Percentiles rank a stretch among this genome's conserved stretches.
These are phyloP conservation scores for Ispidina lecontei DNA, from an alignment of 2,797 vertebrate species.

Conservation along the genomic window DNA sequence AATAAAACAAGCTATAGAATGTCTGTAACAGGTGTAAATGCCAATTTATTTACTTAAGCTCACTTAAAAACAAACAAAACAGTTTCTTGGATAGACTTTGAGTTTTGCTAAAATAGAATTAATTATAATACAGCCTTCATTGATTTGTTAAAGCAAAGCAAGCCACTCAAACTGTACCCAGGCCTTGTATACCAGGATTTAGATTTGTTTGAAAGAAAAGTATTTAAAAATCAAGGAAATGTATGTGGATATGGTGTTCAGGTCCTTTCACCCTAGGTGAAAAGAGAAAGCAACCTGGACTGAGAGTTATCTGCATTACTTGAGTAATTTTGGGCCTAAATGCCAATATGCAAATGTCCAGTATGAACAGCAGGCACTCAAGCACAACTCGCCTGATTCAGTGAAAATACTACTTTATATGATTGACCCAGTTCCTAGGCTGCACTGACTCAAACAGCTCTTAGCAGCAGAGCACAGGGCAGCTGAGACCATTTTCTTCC, in stretches of 20 bases:
- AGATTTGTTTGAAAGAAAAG: not conserved
- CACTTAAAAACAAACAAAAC: not conserved
- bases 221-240: not conserved
- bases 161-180: not conserved
- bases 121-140: not conserved
- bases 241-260: not conserved
- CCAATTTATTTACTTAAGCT: not conserved
- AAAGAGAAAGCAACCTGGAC: conserved; percentile 9
- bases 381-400: not conserved
- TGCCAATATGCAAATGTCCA: not conserved
- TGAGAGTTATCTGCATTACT: not conserved
- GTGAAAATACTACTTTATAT: not conserved
- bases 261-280: not conserved
- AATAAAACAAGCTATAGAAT: not conserved
- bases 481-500: not conserved
- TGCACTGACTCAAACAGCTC: not conserved
- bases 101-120: not conserved
- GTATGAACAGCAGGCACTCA: not conserved
- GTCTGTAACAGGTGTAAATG: not conserved
- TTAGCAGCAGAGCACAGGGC: not conserved
- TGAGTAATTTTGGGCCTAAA: not conserved
- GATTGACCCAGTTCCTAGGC: not conserved
- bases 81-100: not conserved
- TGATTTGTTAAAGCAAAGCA: not conserved
- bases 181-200: not conserved